Evolutionary conservation across 2,113 vertebrate genomes (phyloP).

Genomic region (Pangasianodon gigas): DNA sequence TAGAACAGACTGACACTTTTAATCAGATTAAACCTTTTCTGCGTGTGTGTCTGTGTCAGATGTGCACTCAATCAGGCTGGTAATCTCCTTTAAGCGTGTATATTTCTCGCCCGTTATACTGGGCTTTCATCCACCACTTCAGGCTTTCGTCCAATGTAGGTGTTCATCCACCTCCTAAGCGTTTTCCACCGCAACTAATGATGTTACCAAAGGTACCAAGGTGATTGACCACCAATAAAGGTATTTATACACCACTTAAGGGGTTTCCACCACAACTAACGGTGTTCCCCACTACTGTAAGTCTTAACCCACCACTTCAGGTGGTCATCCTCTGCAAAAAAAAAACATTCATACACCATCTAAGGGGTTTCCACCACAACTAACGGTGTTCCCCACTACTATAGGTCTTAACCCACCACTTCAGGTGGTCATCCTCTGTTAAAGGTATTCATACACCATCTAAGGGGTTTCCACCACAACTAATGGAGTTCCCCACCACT

Average conservation of each 20-base stretch:
- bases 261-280: neutral
- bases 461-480: neutral
- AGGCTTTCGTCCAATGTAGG: neutral
- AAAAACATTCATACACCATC: neutral
- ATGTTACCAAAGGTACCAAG: neutral
- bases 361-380: neutral
- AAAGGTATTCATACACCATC: neutral
- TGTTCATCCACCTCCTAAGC: neutral
- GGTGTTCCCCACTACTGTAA: neutral
- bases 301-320: neutral
- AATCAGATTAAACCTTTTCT: constrained; percentile 39
- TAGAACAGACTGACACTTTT: constrained; percentile 26
- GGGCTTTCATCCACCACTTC: neutral
- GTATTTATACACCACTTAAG: neutral
- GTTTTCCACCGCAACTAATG: neutral
- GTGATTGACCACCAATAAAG: neutral
- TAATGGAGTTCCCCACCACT: neutral
- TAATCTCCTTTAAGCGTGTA: neutral
- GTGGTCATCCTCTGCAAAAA: neutral
- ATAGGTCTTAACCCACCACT: too few species aligned
- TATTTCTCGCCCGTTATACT: constrained; percentile 1
- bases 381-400: neutral
- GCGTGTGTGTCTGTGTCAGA: neutral
- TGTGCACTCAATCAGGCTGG: neutral
- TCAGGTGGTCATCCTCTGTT: neutral